Evolutionary conservation across 2,888 invertebrate species (phyloP).

Genomic region (Zaprionus lineosus): DNA sequence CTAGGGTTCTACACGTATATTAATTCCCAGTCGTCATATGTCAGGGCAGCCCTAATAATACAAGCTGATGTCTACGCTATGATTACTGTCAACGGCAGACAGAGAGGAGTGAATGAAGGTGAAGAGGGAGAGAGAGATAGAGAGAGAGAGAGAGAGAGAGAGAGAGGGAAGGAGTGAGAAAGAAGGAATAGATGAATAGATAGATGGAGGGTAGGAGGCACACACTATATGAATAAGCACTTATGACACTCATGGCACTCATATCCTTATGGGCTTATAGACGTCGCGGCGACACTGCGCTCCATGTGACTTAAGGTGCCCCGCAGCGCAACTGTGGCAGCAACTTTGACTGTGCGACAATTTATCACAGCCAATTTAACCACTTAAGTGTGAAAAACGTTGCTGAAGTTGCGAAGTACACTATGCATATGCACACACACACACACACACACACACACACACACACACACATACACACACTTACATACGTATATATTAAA

Average conservation of each 20-base stretch:
- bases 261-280: conserved; percentile 57
- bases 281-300: conserved; percentile 2
- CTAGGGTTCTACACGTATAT: too few relatives aligned
- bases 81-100: conserved; percentile 73
- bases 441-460: conserved; percentile 3
- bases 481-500: conserved; percentile 14
- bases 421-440: conserved; percentile 39
- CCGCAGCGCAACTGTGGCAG: conserved; percentile 55
- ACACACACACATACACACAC: not conserved
- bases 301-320: conserved; percentile 63
- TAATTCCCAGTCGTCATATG: conserved; percentile 76
- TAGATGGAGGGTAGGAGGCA: not conserved
- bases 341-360: conserved; percentile 71
- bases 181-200: not conserved
- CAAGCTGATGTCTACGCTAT: conserved; percentile 70
- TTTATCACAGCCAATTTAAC: conserved; percentile 79
- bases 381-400: conserved; percentile 76
- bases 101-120: conserved; percentile 20
- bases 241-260: conserved; percentile 14
- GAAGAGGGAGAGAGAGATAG: not conserved
- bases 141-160: not conserved
- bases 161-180: not conserved
- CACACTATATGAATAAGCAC: conserved; percentile 66
- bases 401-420: conserved; percentile 39
- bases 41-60: conserved; percentile 66